These are phyloP conservation scores for Danio aesculapii DNA, from an alignment of 2,797 vertebrate genomes.

Conservation along the genomic window DNA sequence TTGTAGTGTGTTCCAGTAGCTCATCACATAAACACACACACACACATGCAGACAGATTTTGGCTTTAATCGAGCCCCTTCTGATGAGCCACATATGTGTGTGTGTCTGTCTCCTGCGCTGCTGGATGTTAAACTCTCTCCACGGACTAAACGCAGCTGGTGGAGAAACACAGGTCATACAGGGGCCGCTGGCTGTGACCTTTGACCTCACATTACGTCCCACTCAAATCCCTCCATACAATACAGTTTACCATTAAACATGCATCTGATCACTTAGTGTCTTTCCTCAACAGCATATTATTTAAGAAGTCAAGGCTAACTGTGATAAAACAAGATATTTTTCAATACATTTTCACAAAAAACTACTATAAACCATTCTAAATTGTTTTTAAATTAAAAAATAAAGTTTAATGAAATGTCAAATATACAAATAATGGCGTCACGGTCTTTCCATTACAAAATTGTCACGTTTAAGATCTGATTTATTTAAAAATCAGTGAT, in stretches of 20 bases:
- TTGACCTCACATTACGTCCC: constrained; percentile 15
- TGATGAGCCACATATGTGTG: neutral
- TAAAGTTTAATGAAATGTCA: too few species aligned
- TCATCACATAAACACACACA: neutral
- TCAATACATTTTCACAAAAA: too few species aligned
- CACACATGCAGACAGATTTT: neutral
- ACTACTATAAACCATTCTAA: too few species aligned
- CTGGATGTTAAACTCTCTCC: constrained; percentile 23
- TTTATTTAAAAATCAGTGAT: too few species aligned
- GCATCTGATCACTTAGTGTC: neutral
- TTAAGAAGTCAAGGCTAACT: neutral
- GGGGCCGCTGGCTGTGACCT: constrained; percentile 18
- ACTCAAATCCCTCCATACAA: neutral
- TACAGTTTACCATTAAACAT: neutral
- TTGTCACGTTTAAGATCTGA: too few species aligned
- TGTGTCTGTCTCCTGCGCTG: neutral
- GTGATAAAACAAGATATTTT: too few species aligned
- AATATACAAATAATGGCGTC: too few species aligned
- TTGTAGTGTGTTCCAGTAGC: neutral
- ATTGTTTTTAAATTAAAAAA: too few species aligned
- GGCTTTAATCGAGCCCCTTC: constrained; percentile 20
- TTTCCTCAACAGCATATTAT: too few species aligned
- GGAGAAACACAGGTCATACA: neutral
- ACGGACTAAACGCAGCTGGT: constrained; percentile 18
- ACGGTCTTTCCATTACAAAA: too few species aligned